Percentiles rank a stretch among this genome's conserved stretches.
phyloP scores from a whole-genome alignment of 1,140 invertebrate genomes.

The Heliconius melpomene region DNA sequence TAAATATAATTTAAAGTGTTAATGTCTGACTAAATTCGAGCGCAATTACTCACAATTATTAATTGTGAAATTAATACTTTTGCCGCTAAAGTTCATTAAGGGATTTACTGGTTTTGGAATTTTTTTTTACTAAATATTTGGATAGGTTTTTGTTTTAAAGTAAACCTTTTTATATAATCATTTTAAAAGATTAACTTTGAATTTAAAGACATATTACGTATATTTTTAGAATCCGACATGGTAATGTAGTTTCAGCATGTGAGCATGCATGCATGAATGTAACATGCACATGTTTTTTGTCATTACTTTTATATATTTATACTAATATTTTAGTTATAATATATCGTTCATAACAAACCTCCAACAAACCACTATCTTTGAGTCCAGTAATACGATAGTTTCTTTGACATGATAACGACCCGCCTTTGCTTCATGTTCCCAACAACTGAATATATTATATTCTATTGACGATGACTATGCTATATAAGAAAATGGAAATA shows the following conservation, averaged over 20 bases:
- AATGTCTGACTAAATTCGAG: conserved; percentile 68
- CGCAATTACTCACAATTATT: conserved; percentile 79
- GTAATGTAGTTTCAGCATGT: too few relatives aligned
- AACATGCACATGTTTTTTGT: too few relatives aligned
- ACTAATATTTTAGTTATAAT: conserved; percentile 55
- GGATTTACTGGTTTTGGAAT: conserved; percentile 31
- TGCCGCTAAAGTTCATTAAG: conserved; percentile 74
- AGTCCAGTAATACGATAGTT: conserved; percentile 75
- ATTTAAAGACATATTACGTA: not conserved
- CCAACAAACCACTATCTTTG: conserved; percentile 73
- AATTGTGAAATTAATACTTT: conserved; percentile 80
- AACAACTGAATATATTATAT: conserved; percentile 74
- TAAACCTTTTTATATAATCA: not conserved
- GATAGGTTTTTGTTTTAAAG: conserved; percentile 16
- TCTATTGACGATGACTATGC: conserved; percentile 54
- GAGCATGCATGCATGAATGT: too few relatives aligned
- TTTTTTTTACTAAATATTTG: conserved; percentile 33
- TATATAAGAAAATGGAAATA: conserved; percentile 54
- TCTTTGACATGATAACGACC: conserved; percentile 78
- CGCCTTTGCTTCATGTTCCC: conserved; percentile 54
- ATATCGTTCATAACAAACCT: conserved; percentile 50
- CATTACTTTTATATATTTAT: conserved; percentile 17
- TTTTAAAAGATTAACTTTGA: not conserved
- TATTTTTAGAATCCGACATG: too few relatives aligned
- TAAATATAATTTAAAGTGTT: conserved; percentile 74